Conservation (phyloP, 2,888 invertebrate genomes). For the Phyllotreta striolata region DNA sequence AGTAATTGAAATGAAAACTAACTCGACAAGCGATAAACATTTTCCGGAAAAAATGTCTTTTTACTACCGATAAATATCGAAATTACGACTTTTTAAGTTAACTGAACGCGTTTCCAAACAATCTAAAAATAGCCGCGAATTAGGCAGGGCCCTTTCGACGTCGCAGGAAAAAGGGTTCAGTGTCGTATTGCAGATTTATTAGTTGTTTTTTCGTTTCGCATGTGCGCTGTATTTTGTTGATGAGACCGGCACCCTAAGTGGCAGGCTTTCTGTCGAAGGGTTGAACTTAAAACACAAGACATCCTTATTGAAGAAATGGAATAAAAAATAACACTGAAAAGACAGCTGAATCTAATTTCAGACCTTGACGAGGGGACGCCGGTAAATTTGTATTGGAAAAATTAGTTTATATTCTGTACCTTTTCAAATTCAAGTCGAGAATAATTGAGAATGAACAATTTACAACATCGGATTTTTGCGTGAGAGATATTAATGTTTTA, state of each 20-base stretch:
- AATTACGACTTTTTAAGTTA: constrained; percentile 15
- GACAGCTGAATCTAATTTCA: constrained; percentile 29
- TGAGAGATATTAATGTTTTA: too few relatives aligned
- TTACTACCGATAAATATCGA: constrained; percentile 18
- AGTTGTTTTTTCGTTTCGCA: constrained; percentile 44
- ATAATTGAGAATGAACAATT: too few relatives aligned
- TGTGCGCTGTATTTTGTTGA: constrained; percentile 36
- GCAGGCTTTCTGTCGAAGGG: constrained; percentile 26
- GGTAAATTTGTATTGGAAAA: not conserved
- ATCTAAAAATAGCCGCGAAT: constrained; percentile 41
- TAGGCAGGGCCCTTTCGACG: constrained; percentile 37
- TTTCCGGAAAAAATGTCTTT: constrained; percentile 13
- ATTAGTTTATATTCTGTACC: not conserved
- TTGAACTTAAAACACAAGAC: constrained; percentile 24
- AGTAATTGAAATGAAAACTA: constrained; percentile 15
- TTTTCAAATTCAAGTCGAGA: too few relatives aligned
- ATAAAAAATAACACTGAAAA: constrained; percentile 16
- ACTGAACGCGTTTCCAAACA: constrained; percentile 33
- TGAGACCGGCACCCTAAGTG: constrained; percentile 13
- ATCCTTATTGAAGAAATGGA: constrained; percentile 1
- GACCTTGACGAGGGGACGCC: constrained; percentile 4
- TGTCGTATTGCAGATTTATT: constrained; percentile 49
- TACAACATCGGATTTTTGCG: too few relatives aligned
- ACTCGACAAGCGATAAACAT: constrained; percentile 9
- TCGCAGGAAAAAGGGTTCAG: constrained; percentile 46